Conservation (phyloP, 2,888 invertebrate genomes). For the Pheosia gnoma region DNA sequence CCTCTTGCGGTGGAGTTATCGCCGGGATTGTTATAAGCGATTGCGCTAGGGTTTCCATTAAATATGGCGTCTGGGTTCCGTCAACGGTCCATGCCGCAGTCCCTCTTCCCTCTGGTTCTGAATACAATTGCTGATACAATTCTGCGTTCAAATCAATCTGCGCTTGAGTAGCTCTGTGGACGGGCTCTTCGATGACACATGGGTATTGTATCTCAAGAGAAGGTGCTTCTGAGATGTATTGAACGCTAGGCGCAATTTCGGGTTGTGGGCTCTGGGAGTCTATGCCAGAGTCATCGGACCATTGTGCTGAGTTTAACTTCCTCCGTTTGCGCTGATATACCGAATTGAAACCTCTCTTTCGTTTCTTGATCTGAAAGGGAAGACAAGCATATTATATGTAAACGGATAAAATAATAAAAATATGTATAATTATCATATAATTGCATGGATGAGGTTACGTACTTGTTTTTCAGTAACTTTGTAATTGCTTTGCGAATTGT, state of each 20-base stretch:
- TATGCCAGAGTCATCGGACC: constrained; percentile 18
- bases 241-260: neutral
- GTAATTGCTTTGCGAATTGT: neutral
- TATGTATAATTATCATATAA: too few relatives aligned
- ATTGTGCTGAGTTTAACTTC: constrained; percentile 12
- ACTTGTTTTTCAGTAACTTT: neutral
- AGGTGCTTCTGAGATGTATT: neutral
- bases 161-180: neutral
- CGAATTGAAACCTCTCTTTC: constrained; percentile 2
- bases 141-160: constrained; percentile 1
- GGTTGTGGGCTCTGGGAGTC: constrained; percentile 10
- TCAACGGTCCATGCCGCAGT: neutral
- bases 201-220: neutral
- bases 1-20: constrained; percentile 13
- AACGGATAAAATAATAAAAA: neutral
- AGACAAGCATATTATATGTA: neutral
- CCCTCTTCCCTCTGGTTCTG: neutral
- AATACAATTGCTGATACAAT: neutral
- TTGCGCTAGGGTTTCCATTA: constrained; percentile 11
- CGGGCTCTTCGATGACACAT: neutral
- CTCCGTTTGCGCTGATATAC: constrained; percentile 8
- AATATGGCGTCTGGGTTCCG: constrained; percentile 3
- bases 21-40: constrained; percentile 15
- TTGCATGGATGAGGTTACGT: neutral
- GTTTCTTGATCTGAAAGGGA: constrained; percentile 12